A percentile compares a stretch with the other conserved stretches of the same genome.
phyloP scores from a whole-genome alignment of 1,140 invertebrate species.

The Drosophila mayri region DNA sequence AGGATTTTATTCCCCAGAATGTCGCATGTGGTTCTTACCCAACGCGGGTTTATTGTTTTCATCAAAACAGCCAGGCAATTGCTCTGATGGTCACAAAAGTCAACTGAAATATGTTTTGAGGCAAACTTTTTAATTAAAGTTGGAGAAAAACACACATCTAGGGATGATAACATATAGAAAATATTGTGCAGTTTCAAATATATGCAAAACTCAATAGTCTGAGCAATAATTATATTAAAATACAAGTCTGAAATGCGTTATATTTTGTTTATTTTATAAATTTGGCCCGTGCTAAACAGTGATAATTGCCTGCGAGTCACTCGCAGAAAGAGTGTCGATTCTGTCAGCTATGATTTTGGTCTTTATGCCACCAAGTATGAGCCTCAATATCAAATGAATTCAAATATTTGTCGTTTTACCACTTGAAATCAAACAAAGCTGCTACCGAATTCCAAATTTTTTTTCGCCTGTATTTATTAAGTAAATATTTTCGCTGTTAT shows the following conservation, averaged over 20 bases:
- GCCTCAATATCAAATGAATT: constrained; percentile 24
- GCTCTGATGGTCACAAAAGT: constrained; percentile 7
- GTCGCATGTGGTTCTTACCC: neutral
- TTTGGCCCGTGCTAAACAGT: constrained; percentile 33
- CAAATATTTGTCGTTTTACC: constrained; percentile 44
- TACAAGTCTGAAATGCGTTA: neutral
- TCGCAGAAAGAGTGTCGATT: constrained; percentile 32
- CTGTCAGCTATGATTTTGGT: constrained; percentile 10
- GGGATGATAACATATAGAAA: neutral
- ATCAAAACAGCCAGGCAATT: constrained; percentile 35
- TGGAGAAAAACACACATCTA: neutral
- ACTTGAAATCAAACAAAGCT: constrained; percentile 45
- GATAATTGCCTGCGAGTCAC: constrained; percentile 35
- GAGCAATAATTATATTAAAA: constrained; percentile 20
- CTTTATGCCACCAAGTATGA: neutral
- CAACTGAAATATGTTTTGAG: constrained; percentile 8
- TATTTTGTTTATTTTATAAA: constrained; percentile 8
- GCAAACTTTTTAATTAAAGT: constrained; percentile 47
- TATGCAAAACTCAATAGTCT: neutral
- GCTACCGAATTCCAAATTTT: constrained; percentile 26
- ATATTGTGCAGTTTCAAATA: neutral
- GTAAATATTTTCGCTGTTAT: constrained; percentile 55
- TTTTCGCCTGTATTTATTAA: constrained; percentile 21
- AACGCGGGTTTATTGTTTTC: constrained; percentile 31
- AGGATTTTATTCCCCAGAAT: neutral